Conservation (phyloP, 2,113 vertebrate species). For the Aegithalos caudatus region DNA sequence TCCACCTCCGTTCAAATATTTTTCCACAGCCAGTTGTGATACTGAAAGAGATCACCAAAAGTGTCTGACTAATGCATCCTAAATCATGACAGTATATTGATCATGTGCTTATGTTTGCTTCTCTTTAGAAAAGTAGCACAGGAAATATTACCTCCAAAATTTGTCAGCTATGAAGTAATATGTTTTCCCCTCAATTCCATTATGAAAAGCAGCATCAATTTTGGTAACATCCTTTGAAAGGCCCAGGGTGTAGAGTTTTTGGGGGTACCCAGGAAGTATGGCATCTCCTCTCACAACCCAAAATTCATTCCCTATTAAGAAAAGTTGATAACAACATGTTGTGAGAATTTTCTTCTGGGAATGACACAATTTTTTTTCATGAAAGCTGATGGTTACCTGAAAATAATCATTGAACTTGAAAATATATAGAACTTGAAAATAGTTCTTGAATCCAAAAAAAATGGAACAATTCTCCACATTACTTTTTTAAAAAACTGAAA, state of each 20-base stretch:
- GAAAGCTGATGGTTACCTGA: not conserved
- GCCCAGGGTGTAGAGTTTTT: conserved; percentile 75
- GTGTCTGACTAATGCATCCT: not conserved
- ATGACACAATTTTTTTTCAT: not conserved
- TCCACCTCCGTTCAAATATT: not conserved
- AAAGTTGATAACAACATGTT: not conserved
- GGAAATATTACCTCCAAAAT: conserved; percentile 79
- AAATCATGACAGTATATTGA: conserved; percentile 11
- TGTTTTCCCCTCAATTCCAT: conserved; percentile 73
- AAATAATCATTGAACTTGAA: not conserved
- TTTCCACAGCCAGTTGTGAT: not conserved
- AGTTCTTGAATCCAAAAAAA: not conserved
- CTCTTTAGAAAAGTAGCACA: not conserved
- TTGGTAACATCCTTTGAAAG: conserved; percentile 75
- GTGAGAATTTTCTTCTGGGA: not conserved
- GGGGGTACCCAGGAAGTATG: conserved; percentile 74
- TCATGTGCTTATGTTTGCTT: not conserved
- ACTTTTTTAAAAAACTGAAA: not conserved
- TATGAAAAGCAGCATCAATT: conserved; percentile 78
- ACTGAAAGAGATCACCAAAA: not conserved
- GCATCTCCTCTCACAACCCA: conserved; percentile 77
- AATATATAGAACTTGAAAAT: not conserved
- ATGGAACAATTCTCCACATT: fast-evolving
- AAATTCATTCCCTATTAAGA: conserved; percentile 75
- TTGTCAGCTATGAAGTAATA: conserved; percentile 77